Base-by-base conservation (phyloP, 2,888 invertebrate species). In the Eubasilissa splendida region DNA sequence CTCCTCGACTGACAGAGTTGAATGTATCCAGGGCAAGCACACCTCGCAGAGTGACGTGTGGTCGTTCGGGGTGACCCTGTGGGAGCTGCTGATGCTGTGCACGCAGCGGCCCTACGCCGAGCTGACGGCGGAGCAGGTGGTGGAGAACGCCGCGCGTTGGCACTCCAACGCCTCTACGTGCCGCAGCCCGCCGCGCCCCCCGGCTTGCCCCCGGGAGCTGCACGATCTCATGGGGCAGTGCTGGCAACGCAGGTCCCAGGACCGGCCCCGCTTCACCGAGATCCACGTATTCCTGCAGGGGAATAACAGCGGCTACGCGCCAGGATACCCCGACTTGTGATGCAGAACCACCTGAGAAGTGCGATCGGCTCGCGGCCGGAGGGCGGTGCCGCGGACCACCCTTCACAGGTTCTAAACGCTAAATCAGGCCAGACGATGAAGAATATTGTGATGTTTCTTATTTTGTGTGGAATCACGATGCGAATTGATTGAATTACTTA, bases 221-320 rank as follows among this genome's bases (percentile, higher is more conserved):
- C 97, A 96, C 90, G 96, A 96, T 88, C 92, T 97, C 85, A 96
- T 97, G 95, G 93, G 94, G 85, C 96, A 97, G 88, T 97, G 97
- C 89, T 97, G 97, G 97, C 94, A 95, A 85, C 91, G 96, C 77
- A 94, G 94, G 85, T 94, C 95, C 75, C 91, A 92, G 77, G 95
- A 96, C 86, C 91, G 97, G 59, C 97, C 97, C 0, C 93, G 95
- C 82, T 97, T 97, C 90, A 92, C 95, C 86, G 97, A 97, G 89
- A 95, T 97, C 79, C 96, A 96, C 87, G 92, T 96, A 86, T 97
- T 96, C 89, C 92, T 97, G 94, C 84, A 89, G 94, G 84, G 93
- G 93, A 63, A 93, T 91, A 87, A 90, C 92, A 84, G 93, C 92
- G 10, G 90, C 89, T 4, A 84, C 85, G 14, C 86, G 85, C 83